These are phyloP conservation scores for Drosophila infuscata DNA, from an alignment of 2,888 invertebrate genomes.

Conservation along the genomic window DNA sequence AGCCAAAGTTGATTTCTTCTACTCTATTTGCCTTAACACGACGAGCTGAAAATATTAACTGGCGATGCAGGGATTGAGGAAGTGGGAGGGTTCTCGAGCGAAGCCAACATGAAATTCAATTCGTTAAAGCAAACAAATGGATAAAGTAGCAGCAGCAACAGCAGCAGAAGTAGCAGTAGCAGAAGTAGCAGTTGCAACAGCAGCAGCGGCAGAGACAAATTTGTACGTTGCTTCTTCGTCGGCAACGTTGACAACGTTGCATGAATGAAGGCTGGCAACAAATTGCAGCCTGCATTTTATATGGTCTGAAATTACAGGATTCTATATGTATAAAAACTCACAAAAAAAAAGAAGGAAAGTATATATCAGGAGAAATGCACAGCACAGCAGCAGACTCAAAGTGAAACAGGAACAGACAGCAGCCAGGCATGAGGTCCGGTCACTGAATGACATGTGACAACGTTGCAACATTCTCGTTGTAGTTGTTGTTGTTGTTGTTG, in stretches of 20 bases:
- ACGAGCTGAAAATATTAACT: constrained; percentile 71
- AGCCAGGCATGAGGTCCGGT: constrained; percentile 23
- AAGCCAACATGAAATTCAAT: constrained; percentile 71
- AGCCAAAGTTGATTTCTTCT: constrained; percentile 55
- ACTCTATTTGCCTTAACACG: constrained; percentile 67
- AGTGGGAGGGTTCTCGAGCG: neutral
- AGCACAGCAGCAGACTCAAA: constrained; percentile 8
- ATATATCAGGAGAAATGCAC: constrained; percentile 30
- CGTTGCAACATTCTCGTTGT: constrained; percentile 29
- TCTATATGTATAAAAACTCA: constrained; percentile 21
- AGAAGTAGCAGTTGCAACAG: constrained; percentile 5
- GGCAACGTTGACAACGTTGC: constrained; percentile 39
- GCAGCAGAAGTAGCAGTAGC: too few relatives aligned
- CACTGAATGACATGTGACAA: constrained; percentile 67
- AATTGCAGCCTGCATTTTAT: constrained; percentile 79
- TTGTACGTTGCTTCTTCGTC: constrained; percentile 62
- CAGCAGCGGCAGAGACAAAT: constrained; percentile 29
- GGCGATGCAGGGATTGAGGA: constrained; percentile 5
- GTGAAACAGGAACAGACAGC: constrained; percentile 26
- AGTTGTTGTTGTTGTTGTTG: constrained; percentile 37
- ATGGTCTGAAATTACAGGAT: constrained; percentile 72
- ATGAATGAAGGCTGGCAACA: constrained; percentile 39
- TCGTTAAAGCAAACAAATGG: constrained; percentile 75
- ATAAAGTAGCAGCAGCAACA: constrained; percentile 18
- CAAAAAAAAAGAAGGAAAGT: neutral